phyloP scores from a whole-genome alignment of 1,140 invertebrate species.

The Zaprionus lachaisei region DNA sequence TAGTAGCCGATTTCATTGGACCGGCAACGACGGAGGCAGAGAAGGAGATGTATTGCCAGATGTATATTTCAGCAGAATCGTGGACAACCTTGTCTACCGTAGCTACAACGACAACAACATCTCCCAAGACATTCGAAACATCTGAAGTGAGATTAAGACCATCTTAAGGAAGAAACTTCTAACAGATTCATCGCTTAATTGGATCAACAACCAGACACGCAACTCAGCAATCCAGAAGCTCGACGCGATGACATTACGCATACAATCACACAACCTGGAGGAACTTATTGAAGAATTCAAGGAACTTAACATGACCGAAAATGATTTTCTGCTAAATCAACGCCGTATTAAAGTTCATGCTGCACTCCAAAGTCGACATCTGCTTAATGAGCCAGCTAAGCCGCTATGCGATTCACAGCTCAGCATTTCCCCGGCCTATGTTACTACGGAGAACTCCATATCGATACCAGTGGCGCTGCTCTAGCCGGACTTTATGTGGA shows the following conservation, averaged over 20 bases:
- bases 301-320: neutral
- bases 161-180: neutral
- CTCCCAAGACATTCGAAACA: neutral
- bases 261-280: neutral
- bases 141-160: neutral
- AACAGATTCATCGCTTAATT: neutral
- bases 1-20: neutral
- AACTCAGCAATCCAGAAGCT: neutral
- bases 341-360: neutral
- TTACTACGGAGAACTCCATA: slow-evolving; percentile 45
- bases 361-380: neutral
- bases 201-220: neutral
- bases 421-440: neutral
- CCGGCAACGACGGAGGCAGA: neutral
- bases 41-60: neutral
- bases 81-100: neutral
- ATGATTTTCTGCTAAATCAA: neutral
- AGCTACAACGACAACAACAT: neutral
- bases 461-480: slow-evolving; percentile 64
- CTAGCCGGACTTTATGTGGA: slow-evolving; percentile 60
- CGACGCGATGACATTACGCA: neutral
- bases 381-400: neutral
- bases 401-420: neutral
- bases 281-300: neutral
- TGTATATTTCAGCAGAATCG: neutral